Percentiles rank a stretch among this genome's conserved stretches.
Conservation (phyloP, 2,888 invertebrate species). For the Tineola bisselliella region DNA sequence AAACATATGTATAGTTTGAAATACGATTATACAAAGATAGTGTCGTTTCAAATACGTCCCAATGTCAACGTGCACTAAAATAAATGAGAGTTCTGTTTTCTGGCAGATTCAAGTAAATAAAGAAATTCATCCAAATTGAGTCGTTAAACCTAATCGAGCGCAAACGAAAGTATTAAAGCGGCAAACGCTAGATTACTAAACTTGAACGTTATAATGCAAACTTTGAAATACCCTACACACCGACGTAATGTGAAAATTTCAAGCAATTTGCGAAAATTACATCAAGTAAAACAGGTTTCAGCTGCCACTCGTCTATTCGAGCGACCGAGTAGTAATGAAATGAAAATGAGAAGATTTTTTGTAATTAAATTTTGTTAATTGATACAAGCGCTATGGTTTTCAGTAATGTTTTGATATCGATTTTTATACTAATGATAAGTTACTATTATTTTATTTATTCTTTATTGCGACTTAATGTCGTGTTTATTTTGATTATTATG, state of each 20-base stretch:
- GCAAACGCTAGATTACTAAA: conserved; percentile 64
- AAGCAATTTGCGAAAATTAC: conserved; percentile 1
- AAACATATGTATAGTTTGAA: no score
- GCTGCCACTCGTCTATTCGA: not conserved
- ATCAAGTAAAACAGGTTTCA: not conserved
- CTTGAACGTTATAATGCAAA: conserved; percentile 65
- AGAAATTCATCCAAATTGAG: conserved; percentile 59
- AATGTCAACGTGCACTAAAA: not conserved
- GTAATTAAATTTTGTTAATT: not conserved
- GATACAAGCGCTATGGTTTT: not conserved
- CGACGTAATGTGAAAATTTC: not conserved
- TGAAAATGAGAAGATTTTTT: not conserved
- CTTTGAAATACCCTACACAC: conserved; percentile 30
- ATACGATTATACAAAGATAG: no score
- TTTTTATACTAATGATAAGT: no score
- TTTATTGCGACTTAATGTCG: no score
- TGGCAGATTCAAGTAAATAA: conserved; percentile 43
- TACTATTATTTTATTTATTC: no score
- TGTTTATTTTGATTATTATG: no score
- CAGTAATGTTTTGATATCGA: not conserved
- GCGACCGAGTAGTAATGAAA: not conserved
- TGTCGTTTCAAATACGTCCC: not conserved
- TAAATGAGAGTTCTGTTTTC: conserved; percentile 4
- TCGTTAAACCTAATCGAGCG: conserved; percentile 66
- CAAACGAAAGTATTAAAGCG: conserved; percentile 63